Base-by-base conservation (phyloP, 2,797 vertebrate species). In the Phoebastria nigripes region DNA sequence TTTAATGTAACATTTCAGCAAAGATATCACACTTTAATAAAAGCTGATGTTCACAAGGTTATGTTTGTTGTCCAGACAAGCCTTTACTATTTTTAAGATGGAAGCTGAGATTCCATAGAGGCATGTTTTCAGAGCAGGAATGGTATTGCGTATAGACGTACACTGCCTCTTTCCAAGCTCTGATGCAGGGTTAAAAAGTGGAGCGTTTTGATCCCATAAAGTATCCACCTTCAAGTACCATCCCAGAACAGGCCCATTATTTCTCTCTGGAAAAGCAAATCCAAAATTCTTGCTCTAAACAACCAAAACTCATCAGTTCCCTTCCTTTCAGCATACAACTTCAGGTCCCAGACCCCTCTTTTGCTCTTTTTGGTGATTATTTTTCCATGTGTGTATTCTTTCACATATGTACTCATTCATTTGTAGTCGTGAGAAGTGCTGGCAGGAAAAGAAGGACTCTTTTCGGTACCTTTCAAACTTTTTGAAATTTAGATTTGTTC, bases 231-330 rank as follows among this genome's bases (percentile, higher is more conserved):
- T 81, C 46, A 71, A 62, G 26, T 44, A 74, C 19, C 41, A n/a
- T 42, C 2, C 1, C 26, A 63, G 62, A 84, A 73, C 11, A 87
- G 66, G 56, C 20, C 26, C 25, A 8, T 69, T 84, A 51, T 94
- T 94, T 91, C 41, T 24, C 15, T 65, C 52, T 87, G 63, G 80
- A 90, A 94, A 92, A 82, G 31, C 19, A 93, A 74, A 89, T 70
- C 6, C 13, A 19, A 66, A 51, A 11, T 89, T 82, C 18, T 88
- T 90, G 70, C 37, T 90, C 41, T 73, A 58, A 80, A 73, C 11
- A 79, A 81, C 44, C 12, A 12, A 6, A 86, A 33, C 3, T 55
- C 37, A 77, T n/a, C 15, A 29, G 22, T 80, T 76, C 44, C 31
- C 41, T 77, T 70, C 55, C 31, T 74, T 88, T 63, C 22, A 59